Evolutionary conservation across 2,797 vertebrate species (phyloP).

Genomic region (Arrhamphus sclerolepis): DNA sequence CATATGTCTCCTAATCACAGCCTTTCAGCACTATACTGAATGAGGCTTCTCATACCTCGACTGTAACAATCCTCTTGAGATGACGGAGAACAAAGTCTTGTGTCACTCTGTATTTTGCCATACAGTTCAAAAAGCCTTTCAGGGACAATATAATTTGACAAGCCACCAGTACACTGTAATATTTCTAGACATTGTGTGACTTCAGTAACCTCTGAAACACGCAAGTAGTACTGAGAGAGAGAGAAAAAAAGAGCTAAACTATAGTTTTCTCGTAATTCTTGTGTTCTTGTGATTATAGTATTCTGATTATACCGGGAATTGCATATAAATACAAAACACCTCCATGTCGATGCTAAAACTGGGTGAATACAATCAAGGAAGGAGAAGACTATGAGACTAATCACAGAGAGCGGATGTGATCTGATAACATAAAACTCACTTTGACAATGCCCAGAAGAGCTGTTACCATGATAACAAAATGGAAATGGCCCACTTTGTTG

Average conservation of each 20-base stretch:
- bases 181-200: slow-evolving; percentile 26
- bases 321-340: neutral
- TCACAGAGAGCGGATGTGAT: slow-evolving; percentile 13
- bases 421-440: slow-evolving; percentile 43
- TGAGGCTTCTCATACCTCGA: slow-evolving; percentile 39
- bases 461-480: slow-evolving; percentile 64
- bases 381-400: slow-evolving; percentile 13
- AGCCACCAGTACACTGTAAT: slow-evolving; percentile 16
- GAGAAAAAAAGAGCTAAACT: neutral
- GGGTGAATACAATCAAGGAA: slow-evolving; percentile 5
- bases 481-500: slow-evolving; percentile 53
- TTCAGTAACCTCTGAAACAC: slow-evolving; percentile 10
- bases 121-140: slow-evolving; percentile 36
- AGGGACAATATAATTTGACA: slow-evolving; percentile 45
- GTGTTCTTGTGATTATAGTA: no score
- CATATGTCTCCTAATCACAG: no score
- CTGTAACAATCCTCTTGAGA: slow-evolving; percentile 47
- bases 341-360: slow-evolving; percentile 1
- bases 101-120: slow-evolving; percentile 34
- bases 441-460: slow-evolving; percentile 38
- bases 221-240: neutral
- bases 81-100: slow-evolving; percentile 38
- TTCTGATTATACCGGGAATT: neutral
- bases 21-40: slow-evolving; percentile 7
- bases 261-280: neutral